phyloP scores from a whole-genome alignment of 2,797 vertebrate species.

The Pampus argenteus region DNA sequence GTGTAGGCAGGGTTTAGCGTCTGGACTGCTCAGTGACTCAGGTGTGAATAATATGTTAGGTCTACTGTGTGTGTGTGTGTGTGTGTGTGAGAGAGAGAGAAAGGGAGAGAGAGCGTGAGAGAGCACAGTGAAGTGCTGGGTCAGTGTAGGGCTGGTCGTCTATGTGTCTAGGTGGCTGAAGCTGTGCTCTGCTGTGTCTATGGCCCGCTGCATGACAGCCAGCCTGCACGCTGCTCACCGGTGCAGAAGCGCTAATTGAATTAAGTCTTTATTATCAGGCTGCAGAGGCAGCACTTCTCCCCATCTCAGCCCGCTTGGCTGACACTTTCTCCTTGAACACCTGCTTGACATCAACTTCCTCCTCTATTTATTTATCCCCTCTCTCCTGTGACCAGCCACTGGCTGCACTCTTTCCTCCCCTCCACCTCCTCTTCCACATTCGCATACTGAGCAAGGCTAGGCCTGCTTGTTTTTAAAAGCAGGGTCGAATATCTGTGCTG shows the following conservation, averaged over 20 bases:
- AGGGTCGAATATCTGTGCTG: constrained; percentile 29
- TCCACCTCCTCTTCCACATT: constrained; percentile 55
- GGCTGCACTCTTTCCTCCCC: constrained; percentile 62
- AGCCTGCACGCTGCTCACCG: constrained; percentile 76
- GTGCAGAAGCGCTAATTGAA: constrained; percentile 89
- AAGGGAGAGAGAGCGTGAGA: neutral
- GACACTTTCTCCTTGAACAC: constrained; percentile 90
- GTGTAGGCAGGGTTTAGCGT: constrained; percentile 70
- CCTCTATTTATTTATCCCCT: constrained; percentile 85
- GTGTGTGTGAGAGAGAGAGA: neutral
- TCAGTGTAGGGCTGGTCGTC: constrained; percentile 51
- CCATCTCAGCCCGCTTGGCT: constrained; percentile 85
- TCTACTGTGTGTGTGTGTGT: constrained; percentile 34
- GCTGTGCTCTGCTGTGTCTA: constrained; percentile 66
- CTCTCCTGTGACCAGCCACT: constrained; percentile 81
- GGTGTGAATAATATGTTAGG: constrained; percentile 67
- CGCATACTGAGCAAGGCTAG: constrained; percentile 47
- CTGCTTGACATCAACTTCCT: constrained; percentile 89
- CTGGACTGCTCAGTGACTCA: constrained; percentile 71
- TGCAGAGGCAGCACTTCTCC: constrained; percentile 88
- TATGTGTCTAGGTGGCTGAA: constrained; percentile 53
- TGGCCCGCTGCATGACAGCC: constrained; percentile 71
- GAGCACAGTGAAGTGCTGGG: constrained; percentile 41
- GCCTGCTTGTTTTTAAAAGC: constrained; percentile 47
- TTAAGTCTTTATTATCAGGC: constrained; percentile 89